Evolutionary conservation across 2,797 vertebrate genomes (phyloP).

Genomic region (Thaleichthys pacificus): DNA sequence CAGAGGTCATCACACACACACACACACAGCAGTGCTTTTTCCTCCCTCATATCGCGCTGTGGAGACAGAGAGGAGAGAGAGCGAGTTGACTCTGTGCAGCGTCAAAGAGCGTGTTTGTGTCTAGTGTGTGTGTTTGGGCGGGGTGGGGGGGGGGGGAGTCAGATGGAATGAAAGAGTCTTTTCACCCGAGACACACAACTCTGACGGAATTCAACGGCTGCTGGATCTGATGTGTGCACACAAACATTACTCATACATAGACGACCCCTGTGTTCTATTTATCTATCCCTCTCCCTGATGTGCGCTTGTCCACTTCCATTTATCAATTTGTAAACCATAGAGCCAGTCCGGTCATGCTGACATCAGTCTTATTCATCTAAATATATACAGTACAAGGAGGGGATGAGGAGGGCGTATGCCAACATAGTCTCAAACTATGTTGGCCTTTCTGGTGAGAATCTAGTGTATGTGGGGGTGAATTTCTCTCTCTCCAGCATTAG

Average conservation of each 20-base stretch:
- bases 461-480: too few relatives aligned
- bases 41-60: constrained; percentile 40
- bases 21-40: constrained; percentile 57
- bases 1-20: constrained; percentile 41
- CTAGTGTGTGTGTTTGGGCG: not conserved
- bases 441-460: too few relatives aligned
- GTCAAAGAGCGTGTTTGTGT: constrained; percentile 69
- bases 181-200: constrained; percentile 39
- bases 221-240: constrained; percentile 41
- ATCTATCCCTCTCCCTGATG: too few relatives aligned
- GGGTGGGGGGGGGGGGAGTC: constrained; percentile 5
- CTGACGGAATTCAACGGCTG: constrained; percentile 59
- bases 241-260: constrained; percentile 4
- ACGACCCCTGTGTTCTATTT: not conserved
- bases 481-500: too few relatives aligned
- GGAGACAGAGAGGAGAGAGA: constrained; percentile 59
- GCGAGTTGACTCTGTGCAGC: constrained; percentile 57
- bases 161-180: constrained; percentile 62
- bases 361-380: too few relatives aligned
- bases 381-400: too few relatives aligned
- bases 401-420: too few relatives aligned
- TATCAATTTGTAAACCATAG: too few relatives aligned
- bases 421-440: too few relatives aligned
- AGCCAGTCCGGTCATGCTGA: too few relatives aligned
- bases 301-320: not conserved